Base-by-base conservation (phyloP, 2,113 vertebrate genomes). In the Siniperca knerii region DNA sequence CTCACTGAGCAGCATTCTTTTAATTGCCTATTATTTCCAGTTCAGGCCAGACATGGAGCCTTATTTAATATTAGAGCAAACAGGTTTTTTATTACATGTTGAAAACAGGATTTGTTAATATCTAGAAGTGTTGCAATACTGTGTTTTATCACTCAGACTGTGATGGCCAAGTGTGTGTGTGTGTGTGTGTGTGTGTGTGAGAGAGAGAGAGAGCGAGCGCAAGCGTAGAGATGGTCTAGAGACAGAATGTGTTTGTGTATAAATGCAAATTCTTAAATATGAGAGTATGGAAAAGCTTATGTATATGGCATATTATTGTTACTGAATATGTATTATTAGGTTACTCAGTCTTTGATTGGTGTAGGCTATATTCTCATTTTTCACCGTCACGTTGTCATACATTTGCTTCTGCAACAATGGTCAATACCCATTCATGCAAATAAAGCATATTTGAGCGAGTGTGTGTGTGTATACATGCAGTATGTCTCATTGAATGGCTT, bases 341-440 rank as follows among this genome's bases (percentile, higher is more conserved):
- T 58, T 20, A 25, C 25, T 71, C 6, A 0, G 16, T 62, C 68
- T 64, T 55, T 79, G 21, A 9, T 66, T 77, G 68, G 67, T 15
- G 29, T n/a, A 37, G 35, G 3, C 35, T 37, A 11, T 65, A 48
- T 5, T 70, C 52, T 70, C 57, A n/a, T 48, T 57, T 72, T 75
- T 77, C 54, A 64, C 29, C 75, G 70, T 71, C 64, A 75, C 25
- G 1, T 76, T 72, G 25, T 70, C 78, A 81, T 58, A 65, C 44
- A 78, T 79, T 79, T 81, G 69, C 86, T 83, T 87, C 52, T 89
- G 73, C 72, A 86, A 66, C 84, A 46, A 67, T 69, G 25, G 68
- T 73, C 68, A 72, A 67, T 77, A 48, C 33, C 58, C 85, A 86
- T 84, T 86, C 81, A 92, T 91, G 91, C 90, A 90, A 92, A 92